Evolutionary conservation across 2,888 invertebrate species (phyloP), one percentile per base, ranked within the genome.

Genomic region (Drosophila mayaguana): DNA sequence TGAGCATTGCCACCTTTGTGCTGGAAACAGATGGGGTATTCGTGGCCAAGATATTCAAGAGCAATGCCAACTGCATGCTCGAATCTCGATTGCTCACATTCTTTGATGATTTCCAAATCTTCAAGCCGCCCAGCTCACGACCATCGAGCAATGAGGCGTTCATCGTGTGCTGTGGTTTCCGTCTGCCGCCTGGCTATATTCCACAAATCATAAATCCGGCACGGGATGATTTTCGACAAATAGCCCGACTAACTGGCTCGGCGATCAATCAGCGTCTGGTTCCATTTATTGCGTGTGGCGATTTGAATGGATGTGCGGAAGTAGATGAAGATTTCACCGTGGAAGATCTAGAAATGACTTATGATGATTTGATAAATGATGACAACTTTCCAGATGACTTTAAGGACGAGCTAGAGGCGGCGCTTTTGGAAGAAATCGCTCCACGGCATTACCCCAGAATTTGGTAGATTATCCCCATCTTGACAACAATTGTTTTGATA

Each of bases 91-190:
- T 99, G 77, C 96, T 96, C 88, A 95, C 97, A 77, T 97, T 99
- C 93, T 99, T 99, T 92, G 95, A 96, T 65, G 94, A 95, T 81
- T 99, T 99, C 0, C 95, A 96, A 14, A 96, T 98, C 40, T 96
- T 97, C 3, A 99, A 99, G 91, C 99, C 99, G 2, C 95, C 96
- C 45, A 99, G 99, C 91, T 99, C 98, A 1, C 94, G 99, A 68
- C 98, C 98, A 92, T 99, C 99, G 0, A 99, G 99, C 92, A 98
- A 98, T 80, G 99, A 99, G 94, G 97, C 99, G 0, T 99, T 99
- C 94, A 97, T 98, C 28, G 97, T 99, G 1, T 99, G 99, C 91
- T 95, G 96, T 91, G 94, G 96, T 70, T 99, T 97, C 92, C 93
- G 93, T 16, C 97, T 98, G 36, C 98, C 98, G 0, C 94, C 95